A percentile compares a stretch with the other conserved stretches of the same genome.
phyloP scores from a whole-genome alignment of 2,113 vertebrate genomes.

The Hirundichthys speculiger region DNA sequence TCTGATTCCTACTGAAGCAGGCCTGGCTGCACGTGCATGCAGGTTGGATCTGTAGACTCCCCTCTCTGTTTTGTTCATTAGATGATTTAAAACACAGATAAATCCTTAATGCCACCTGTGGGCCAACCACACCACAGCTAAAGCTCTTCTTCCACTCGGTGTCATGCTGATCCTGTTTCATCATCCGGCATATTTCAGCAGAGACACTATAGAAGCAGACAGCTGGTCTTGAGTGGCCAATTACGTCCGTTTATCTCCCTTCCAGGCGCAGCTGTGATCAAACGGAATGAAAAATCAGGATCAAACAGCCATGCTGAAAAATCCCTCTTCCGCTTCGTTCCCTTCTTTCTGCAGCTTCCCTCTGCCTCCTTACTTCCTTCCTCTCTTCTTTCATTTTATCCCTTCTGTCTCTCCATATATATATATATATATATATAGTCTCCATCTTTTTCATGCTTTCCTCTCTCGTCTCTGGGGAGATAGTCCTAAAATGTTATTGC shows the following conservation, averaged over 20 bases:
- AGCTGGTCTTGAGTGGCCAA: slow-evolving; percentile 79
- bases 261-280: slow-evolving; percentile 78
- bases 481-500: slow-evolving; percentile 46
- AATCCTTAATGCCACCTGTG: too few species aligned
- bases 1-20: too few species aligned
- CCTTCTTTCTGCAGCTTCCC: slow-evolving; percentile 41
- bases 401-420: slow-evolving; percentile 27
- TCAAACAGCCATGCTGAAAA: slow-evolving; percentile 68
- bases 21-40: too few species aligned
- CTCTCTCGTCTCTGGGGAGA: slow-evolving; percentile 52
- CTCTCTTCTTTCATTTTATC: slow-evolving; percentile 33
- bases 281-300: slow-evolving; percentile 75
- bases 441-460: slow-evolving; percentile 28
- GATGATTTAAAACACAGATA: too few species aligned
- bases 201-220: slow-evolving; percentile 70
- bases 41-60: too few species aligned
- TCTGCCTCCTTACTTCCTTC: slow-evolving; percentile 54
- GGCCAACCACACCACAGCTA: background rate
- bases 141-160: slow-evolving; percentile 24
- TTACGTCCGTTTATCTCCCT: slow-evolving; percentile 79
- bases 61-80: too few species aligned
- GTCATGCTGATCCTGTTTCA: slow-evolving; percentile 57
- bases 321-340: slow-evolving; percentile 69
- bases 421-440: too few species aligned
- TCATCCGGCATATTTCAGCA: slow-evolving; percentile 60